Conservation (phyloP, 2,888 invertebrate species). For the Harmothoe impar region DNA sequence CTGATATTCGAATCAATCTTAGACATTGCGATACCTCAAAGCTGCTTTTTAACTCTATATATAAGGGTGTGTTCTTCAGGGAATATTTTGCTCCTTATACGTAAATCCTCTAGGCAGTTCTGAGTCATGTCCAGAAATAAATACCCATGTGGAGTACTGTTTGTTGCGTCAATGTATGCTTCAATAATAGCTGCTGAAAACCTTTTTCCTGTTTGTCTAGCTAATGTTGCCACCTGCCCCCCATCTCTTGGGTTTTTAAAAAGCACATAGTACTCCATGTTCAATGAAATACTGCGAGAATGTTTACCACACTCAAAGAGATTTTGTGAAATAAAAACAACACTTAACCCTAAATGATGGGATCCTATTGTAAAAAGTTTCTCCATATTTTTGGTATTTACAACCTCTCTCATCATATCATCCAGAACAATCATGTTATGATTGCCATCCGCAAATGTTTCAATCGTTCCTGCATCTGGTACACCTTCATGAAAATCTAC, state of each 20-base stretch:
- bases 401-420: too few relatives aligned
- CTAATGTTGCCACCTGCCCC: background rate
- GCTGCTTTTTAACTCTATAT: background rate
- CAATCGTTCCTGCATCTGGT: background rate
- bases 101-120: background rate
- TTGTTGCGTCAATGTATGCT: background rate
- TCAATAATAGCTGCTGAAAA: background rate
- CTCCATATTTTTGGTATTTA: background rate
- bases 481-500: background rate
- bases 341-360: background rate
- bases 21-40: background rate
- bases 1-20: too few relatives aligned
- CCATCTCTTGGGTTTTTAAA: slow-evolving; percentile 17
- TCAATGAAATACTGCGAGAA: too few relatives aligned
- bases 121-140: slow-evolving; percentile 6
- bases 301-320: too few relatives aligned
- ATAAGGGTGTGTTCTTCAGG: background rate
- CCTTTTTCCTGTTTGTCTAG: background rate
- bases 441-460: background rate
- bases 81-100: background rate
- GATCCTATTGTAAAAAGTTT: background rate
- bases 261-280: too few relatives aligned
- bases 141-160: background rate
- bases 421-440: too few relatives aligned
- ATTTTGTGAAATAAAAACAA: background rate